Evolutionary conservation across 92 coral and sea anemone genomes (phyloP).

Genomic region (Anthopleura xanthogrammica): DNA sequence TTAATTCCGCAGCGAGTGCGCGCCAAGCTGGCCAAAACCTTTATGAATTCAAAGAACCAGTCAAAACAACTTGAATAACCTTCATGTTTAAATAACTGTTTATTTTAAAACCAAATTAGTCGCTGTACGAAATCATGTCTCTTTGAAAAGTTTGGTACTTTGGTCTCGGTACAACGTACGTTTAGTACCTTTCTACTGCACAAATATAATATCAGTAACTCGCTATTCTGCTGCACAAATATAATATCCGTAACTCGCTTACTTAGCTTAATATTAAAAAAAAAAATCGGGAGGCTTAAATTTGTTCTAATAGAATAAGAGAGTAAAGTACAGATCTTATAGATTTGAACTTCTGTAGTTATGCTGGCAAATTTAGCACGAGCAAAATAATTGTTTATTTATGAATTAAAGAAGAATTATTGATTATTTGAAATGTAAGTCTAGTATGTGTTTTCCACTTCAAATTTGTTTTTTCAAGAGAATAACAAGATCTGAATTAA

Average conservation of each 20-base stretch:
- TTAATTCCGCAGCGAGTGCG: not conserved
- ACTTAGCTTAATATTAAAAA: too few species aligned
- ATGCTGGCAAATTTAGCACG: too few species aligned
- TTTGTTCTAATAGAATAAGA: not conserved
- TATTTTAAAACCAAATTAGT: not conserved
- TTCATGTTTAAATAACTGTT: not conserved
- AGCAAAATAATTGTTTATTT: too few species aligned
- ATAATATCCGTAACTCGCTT: too few species aligned
- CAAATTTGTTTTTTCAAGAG: too few species aligned
- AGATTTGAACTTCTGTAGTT: not conserved
- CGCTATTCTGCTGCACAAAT: too few species aligned
- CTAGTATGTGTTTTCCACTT: not conserved
- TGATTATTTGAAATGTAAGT: not conserved
- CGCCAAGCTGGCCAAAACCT: not conserved
- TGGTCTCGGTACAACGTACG: too few species aligned
- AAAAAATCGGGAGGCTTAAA: not conserved
- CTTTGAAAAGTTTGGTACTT: not conserved
- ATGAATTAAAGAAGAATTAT: too few species aligned
- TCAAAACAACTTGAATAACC: not conserved
- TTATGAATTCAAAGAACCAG: not conserved
- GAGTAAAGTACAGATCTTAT: not conserved
- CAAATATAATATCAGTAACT: too few species aligned
- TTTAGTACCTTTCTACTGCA: too few species aligned
- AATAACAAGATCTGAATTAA: too few species aligned
- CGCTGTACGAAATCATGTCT: not conserved